These are phyloP conservation scores for Watsonalla binaria DNA, from an alignment of 2,888 invertebrate genomes.

Conservation along the genomic window DNA sequence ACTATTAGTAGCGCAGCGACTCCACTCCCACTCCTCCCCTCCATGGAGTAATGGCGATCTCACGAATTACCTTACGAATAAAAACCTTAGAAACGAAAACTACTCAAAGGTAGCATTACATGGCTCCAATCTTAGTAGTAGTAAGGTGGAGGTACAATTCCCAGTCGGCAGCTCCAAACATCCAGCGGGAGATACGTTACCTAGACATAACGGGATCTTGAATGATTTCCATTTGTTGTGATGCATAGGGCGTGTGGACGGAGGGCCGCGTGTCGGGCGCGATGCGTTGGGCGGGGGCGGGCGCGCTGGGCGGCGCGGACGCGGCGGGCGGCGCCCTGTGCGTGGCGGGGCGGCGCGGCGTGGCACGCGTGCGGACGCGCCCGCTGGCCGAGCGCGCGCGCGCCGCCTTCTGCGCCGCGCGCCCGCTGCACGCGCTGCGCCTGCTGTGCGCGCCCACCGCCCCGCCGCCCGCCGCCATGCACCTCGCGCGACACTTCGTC, in stretches of 20 bases:
- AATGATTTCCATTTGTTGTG: neutral
- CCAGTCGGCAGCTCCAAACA: too few relatives aligned
- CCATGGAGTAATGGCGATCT: too few relatives aligned
- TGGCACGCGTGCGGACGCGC: conserved; percentile 82
- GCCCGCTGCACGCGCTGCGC: conserved; percentile 64
- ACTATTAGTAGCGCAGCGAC: too few relatives aligned
- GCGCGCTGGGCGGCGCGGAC: conserved; percentile 71
- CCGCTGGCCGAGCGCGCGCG: conserved; percentile 74
- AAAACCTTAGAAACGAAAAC: too few relatives aligned
- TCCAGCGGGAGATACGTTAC: neutral
- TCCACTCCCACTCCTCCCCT: too few relatives aligned
- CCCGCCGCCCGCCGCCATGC: conserved; percentile 39
- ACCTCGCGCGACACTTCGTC: conserved; percentile 45
- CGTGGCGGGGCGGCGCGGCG: conserved; percentile 79
- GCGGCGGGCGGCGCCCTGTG: conserved; percentile 76
- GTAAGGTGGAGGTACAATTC: too few relatives aligned
- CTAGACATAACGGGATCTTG: neutral
- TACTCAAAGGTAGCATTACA: too few relatives aligned
- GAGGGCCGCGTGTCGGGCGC: conserved; percentile 93
- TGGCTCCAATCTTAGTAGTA: too few relatives aligned
- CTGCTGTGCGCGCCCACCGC: conserved; percentile 51
- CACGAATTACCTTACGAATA: too few relatives aligned
- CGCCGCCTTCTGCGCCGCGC: conserved; percentile 80
- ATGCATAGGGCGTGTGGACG: conserved; percentile 90
- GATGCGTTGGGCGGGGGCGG: conserved; percentile 77